Base-by-base conservation (phyloP, 2,888 invertebrate species). In the Trypoxylon attenuatum region DNA sequence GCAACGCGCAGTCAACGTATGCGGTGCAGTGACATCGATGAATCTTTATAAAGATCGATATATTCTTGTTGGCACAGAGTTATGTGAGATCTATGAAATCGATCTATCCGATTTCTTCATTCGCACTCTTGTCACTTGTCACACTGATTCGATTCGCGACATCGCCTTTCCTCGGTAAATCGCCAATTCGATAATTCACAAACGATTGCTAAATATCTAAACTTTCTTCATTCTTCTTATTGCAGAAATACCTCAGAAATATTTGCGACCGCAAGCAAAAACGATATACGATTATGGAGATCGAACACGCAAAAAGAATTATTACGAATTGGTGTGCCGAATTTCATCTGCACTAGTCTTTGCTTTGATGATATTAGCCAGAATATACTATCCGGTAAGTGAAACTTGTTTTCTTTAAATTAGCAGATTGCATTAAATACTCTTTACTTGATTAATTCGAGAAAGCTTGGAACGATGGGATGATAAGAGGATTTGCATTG, bases 241-340 rank as follows among this genome's bases (percentile, higher is more conserved):
- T 85, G 0, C 78, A 96, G 95, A 58, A 90, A 92, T 64, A 93
- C 93, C 87, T 93, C 94, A 0, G 92, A 94, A 57, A 93, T 97
- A 56, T 96, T 97, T 87, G 95, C 96, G 33, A 96, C 96, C 0
- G 94, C 93, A 33, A 94, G 96, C 54, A 91, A 92, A 79, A 92
- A 96, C 79, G 94, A 94, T 77, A 93, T 97, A 49, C 90, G 97
- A 56, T 91, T 97, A 64, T 98, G 97, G 97, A 93, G 94, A 72
- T 88, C 93, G 49, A 88, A 88, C 39, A 91, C 92, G 0, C 91
- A 92, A 78, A 92, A 92, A 81, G 97, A 98, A 88, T 87, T 96
- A 66, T 89, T 96, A 18, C 90, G 97, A 29, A 93, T 97, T 68
- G 90, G 91, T 65, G 94, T 97, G 15, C 93, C 93, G n/a, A 97